Conservation (phyloP, 2,113 vertebrate genomes). For the Murina feae region DNA sequence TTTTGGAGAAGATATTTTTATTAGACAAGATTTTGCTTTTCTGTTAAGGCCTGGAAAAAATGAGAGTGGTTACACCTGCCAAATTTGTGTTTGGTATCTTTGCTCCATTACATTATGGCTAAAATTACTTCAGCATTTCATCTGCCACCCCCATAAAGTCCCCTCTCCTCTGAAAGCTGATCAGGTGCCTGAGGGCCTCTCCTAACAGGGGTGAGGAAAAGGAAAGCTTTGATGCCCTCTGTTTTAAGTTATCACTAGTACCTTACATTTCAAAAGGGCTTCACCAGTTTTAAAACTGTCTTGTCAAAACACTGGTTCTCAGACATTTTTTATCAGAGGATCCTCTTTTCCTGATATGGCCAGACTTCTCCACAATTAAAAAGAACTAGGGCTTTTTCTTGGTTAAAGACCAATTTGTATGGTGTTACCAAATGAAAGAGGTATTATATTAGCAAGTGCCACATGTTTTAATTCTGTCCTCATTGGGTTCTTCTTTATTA, state of each 20-base stretch:
- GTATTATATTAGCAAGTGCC: neutral
- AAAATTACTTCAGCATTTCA: neutral
- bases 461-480: neutral
- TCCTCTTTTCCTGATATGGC: neutral
- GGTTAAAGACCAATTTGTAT: neutral
- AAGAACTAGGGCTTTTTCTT: neutral
- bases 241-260: neutral
- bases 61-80: neutral
- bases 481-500: neutral
- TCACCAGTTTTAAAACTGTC: neutral
- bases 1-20: slow-evolving; percentile 2
- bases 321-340: neutral
- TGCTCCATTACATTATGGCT: neutral
- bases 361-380: neutral
- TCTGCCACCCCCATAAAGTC: neutral
- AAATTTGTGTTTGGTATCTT: neutral
- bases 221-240: neutral
- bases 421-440: neutral
- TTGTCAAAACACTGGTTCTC: neutral
- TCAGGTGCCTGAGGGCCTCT: neutral
- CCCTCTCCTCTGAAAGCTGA: neutral
- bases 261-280: neutral
- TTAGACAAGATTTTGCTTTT: slow-evolving; percentile 19
- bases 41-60: neutral
- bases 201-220: too few species aligned